These are phyloP conservation scores for Macropodus opercularis DNA, from an alignment of 2,797 vertebrate genomes.

Conservation along the genomic window DNA sequence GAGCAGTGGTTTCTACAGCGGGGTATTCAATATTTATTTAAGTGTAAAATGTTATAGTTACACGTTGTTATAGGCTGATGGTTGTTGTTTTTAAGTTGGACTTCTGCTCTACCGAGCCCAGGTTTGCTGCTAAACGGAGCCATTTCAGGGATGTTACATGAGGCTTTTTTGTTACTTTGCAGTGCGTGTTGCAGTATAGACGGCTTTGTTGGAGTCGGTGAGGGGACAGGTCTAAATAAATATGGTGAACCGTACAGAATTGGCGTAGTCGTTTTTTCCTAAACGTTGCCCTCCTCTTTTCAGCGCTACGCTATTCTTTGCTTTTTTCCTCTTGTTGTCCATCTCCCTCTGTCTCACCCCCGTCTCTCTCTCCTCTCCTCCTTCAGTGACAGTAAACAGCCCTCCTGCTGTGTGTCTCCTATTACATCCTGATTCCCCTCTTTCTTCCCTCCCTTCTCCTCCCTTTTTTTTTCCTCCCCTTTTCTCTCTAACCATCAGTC, in stretches of 20 bases:
- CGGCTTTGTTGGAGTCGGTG: not conserved
- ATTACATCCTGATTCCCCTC: conserved; percentile 86
- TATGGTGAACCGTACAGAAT: conserved; percentile 20
- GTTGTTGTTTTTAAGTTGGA: too few relatives aligned
- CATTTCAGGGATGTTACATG: not conserved
- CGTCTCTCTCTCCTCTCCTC: conserved; percentile 52
- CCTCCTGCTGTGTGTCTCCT: conserved; percentile 90
- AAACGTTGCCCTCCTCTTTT: conserved; percentile 31
- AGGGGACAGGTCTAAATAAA: conserved; percentile 10
- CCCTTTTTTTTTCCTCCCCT: conserved; percentile 14
- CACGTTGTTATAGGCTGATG: too few relatives aligned
- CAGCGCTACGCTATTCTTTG: conserved; percentile 51
- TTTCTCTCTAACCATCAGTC: conserved; percentile 51
- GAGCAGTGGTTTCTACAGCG: conserved; percentile 19
- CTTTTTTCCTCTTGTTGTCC: conserved; percentile 42
- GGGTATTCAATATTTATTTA: not conserved
- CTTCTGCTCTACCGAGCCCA: too few relatives aligned
- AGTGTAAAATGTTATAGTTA: too few relatives aligned
- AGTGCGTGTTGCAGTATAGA: not conserved
- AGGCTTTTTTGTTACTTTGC: conserved; percentile 3
- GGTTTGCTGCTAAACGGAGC: not conserved
- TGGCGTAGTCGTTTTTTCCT: conserved; percentile 7
- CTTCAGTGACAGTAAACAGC: conserved; percentile 83
- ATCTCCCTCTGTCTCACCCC: conserved; percentile 19
- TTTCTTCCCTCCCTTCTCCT: conserved; percentile 44